A percentile compares a stretch with the other conserved stretches of the same genome.
Conservation (phyloP, 2,797 vertebrate genomes). For the Thamnophis elegans region DNA sequence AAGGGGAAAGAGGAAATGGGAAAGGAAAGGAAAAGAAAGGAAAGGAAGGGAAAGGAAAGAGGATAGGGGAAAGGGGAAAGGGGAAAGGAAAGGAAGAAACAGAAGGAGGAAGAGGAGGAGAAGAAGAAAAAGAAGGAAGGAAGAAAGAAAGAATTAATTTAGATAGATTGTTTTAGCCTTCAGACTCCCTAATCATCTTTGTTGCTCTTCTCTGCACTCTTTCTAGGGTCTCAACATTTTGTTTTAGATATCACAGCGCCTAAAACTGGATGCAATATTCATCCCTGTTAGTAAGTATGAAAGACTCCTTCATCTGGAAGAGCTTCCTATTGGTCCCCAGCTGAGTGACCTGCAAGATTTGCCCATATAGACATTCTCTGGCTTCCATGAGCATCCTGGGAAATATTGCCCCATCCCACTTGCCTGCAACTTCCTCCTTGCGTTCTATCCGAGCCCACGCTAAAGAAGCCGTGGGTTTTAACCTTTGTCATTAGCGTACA, state of each 20-base stretch:
- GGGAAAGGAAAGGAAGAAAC: no score
- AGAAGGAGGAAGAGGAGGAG: no score
- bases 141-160: not conserved
- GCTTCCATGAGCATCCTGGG: conserved; percentile 48
- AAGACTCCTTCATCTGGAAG: not conserved
- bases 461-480: conserved; percentile 66
- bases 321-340: not conserved
- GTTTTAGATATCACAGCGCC: no score
- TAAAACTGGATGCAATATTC: no score
- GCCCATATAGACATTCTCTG: conserved; percentile 15
- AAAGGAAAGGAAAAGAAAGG: no score
- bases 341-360: not conserved
- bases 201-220: no score
- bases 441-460: conserved; percentile 57
- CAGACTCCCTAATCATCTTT: no score
- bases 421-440: conserved; percentile 42
- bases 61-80: not conserved
- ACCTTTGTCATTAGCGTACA: conserved; percentile 76
- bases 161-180: no score
- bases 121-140: accelerated
- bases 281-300: not conserved
- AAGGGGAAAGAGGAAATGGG: no score
- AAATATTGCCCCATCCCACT: conserved; percentile 59
- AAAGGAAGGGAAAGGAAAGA: no score
- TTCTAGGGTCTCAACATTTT: no score